Base-by-base conservation (phyloP, 2,888 invertebrate species). In the Hirtodrosophila trivittata region DNA sequence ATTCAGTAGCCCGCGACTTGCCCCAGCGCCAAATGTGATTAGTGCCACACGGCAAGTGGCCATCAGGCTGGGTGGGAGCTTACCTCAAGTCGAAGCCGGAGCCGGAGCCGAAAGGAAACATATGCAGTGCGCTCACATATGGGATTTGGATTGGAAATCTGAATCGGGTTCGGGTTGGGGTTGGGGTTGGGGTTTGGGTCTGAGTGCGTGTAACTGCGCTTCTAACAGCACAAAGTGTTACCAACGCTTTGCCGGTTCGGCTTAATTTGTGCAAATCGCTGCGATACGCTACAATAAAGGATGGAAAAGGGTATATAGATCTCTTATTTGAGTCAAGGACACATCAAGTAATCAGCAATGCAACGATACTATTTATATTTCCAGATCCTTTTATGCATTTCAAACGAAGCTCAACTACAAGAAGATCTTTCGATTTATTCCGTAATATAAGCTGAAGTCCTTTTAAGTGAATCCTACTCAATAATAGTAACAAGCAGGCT, bases 21-120 rank as follows among this genome's bases (percentile, higher is more conserved):
- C 26, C 45, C 43, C 67, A 78, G 57, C 30, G 47, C 41, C 67
- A 78, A 77, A 75, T 73, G 60, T 67, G 73, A 75, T 73, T 73
- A 75, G 75, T 58, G 52, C 35, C 59, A 56, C 71, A 75, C 75
- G 62, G 71, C 66, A 73, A 66, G 70, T 73, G 70, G 65, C 70
- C 75, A 74, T 55, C 75, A 65, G 69, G 14, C 9, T 13, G 30
- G 32, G 10, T 6, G 9, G 12, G 4, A 28, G n/a, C 28, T 28
- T 28, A 9, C 9, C 28, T 28, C 28, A 28, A n/a, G 28, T 9
- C 28, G 1, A 4, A 21, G 2, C n/a, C 5, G 18, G 13, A 6
- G 10, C n/a, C 38, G 28, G 38, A 43, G 12, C 12, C 39, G 41
- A 30, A 46, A 18, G 45, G 41, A 30, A 46, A 18, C 71, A 68